Conservation (phyloP, 2,888 invertebrate genomes). For the Phytoseiulus persimilis region DNA sequence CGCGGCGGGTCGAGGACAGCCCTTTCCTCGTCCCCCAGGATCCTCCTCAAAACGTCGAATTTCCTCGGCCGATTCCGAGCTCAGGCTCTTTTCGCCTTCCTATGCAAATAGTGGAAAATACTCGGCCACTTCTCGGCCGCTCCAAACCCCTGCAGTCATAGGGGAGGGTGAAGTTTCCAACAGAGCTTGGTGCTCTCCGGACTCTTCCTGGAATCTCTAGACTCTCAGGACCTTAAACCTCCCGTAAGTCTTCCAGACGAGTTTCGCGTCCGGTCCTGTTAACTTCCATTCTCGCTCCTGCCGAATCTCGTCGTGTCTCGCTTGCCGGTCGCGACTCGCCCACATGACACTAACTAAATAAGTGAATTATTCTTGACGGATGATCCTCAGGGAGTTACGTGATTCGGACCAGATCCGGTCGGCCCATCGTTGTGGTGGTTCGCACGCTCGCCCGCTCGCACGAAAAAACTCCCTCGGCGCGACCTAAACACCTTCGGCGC, state of each 20-base stretch:
- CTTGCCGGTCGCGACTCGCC: neutral
- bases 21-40: no score
- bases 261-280: neutral
- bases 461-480: neutral
- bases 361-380: conserved; percentile 37
- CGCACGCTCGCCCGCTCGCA: neutral
- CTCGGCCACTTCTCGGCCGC: no score
- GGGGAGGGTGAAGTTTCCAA: no score
- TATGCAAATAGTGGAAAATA: no score
- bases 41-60: no score
- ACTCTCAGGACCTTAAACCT: neutral
- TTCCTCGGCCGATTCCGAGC: no score
- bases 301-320: neutral
- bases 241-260: neutral
- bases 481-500: neutral
- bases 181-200: no score
- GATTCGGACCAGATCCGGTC: neutral
- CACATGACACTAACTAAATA: conserved; percentile 1
- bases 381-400: conserved; percentile 11
- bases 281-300: neutral
- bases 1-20: no score
- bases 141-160: no score
- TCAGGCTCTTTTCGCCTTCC: no score
- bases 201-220: no score
- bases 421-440: neutral